phyloP scores from a whole-genome alignment of 1,140 invertebrate genomes.

The Eupeodes corollae region DNA sequence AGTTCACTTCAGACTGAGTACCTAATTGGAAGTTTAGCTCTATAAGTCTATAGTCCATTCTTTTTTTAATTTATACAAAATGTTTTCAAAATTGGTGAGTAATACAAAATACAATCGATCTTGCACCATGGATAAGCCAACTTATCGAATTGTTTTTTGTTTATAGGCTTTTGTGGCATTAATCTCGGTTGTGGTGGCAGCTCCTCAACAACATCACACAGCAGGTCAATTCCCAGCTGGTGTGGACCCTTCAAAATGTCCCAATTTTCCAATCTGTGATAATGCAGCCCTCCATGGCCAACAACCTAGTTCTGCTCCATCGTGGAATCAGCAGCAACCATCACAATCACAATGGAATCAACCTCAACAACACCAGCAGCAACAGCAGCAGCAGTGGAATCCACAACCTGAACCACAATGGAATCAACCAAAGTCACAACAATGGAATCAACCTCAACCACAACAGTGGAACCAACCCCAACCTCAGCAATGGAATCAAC shows the following conservation, averaged over 20 bases:
- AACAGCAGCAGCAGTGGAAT: no score
- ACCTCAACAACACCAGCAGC: no score
- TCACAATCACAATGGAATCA: no score
- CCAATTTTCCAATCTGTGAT: constrained; percentile 14
- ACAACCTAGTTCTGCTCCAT: constrained; percentile 16
- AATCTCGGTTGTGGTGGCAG: constrained; percentile 1
- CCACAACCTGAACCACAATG: neutral
- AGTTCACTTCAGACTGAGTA: constrained; percentile 26
- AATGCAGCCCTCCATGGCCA: constrained; percentile 8
- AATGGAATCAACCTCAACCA: no score
- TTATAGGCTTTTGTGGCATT: constrained; percentile 2
- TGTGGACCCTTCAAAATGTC: constrained; percentile 9
- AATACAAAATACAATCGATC: neutral
- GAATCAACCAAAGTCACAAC: neutral
- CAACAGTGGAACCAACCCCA: neutral
- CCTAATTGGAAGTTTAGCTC: constrained; percentile 35
- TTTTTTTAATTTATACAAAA: constrained; percentile 14
- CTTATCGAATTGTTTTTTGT: neutral
- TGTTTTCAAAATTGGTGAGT: constrained; percentile 36
- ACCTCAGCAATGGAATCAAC: neutral
- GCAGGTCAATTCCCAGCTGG: constrained; percentile 5
- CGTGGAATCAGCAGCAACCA: constrained; percentile 22
- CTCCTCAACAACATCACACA: neutral
- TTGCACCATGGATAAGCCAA: neutral
- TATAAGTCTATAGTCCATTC: constrained; percentile 32